These are phyloP conservation scores for Danio jaintianensis DNA, from an alignment of 2,797 vertebrate species.

Conservation along the genomic window DNA sequence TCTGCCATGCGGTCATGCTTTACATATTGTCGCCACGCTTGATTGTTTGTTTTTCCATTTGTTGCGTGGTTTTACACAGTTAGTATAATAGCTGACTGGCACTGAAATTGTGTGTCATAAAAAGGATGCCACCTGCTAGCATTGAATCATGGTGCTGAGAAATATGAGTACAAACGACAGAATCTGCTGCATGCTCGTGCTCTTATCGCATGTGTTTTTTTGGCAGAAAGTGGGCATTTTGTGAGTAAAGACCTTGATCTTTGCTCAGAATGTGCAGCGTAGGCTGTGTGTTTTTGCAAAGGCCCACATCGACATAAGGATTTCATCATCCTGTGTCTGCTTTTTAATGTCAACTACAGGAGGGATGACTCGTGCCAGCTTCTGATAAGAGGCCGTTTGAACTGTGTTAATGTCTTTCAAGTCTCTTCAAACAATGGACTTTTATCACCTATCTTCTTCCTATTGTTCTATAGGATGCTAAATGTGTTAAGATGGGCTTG, in stretches of 20 bases:
- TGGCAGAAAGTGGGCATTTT: slow-evolving; percentile 21
- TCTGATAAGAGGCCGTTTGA: slow-evolving; percentile 33
- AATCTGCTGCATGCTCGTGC: slow-evolving; percentile 9
- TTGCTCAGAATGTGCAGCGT: not conserved
- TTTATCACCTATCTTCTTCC: slow-evolving; percentile 20
- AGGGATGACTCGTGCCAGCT: slow-evolving; percentile 21
- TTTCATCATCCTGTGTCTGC: slow-evolving; percentile 31
- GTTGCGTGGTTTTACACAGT: slow-evolving; percentile 38
- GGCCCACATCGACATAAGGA: not conserved
- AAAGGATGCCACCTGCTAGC: slow-evolving; percentile 63
- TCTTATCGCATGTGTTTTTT: slow-evolving; percentile 28
- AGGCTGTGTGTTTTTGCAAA: not conserved
- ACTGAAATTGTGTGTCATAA: slow-evolving; percentile 42
- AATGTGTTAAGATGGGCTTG: not conserved
- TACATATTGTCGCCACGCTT: slow-evolving; percentile 14
- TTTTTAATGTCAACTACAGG: slow-evolving; percentile 11
- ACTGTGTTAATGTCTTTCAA: slow-evolving; percentile 15
- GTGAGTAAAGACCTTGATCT: slow-evolving; percentile 39
- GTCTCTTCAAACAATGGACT: slow-evolving; percentile 10
- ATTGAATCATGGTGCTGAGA: slow-evolving; percentile 33
- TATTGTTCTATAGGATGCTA: not conserved
- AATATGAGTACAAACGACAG: not conserved
- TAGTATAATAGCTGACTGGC: slow-evolving; percentile 35
- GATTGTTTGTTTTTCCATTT: slow-evolving; percentile 53
- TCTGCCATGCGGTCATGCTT: slow-evolving; percentile 43